Conservation (phyloP, 2,797 vertebrate genomes). For the Megaceryle alcyon region DNA sequence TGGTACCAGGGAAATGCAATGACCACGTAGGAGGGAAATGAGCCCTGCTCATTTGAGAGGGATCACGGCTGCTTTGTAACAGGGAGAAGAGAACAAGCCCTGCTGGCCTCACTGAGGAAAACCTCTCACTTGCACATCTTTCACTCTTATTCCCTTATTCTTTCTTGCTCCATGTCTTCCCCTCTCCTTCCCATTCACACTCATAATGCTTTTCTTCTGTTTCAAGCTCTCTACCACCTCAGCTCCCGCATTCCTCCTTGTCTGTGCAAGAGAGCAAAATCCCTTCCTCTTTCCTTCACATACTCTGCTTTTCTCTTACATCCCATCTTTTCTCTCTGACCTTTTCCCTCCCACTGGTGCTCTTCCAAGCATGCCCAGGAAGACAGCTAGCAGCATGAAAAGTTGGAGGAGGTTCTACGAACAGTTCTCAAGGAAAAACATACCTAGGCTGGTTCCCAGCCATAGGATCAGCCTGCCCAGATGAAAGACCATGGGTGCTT, state of each 20-base stretch:
- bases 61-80: neutral
- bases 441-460: neutral
- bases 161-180: neutral
- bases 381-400: neutral
- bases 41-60: fast-evolving
- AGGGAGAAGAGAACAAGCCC: neutral
- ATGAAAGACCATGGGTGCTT: neutral
- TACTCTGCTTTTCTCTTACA: neutral
- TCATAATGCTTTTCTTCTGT: neutral
- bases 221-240: neutral
- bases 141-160: neutral
- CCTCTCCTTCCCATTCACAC: neutral
- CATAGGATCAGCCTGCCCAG: neutral
- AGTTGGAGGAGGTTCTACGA: neutral
- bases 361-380: neutral
- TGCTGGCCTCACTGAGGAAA: neutral
- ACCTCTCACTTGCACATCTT: neutral
- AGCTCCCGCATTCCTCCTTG: neutral
- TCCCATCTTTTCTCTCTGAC: neutral
- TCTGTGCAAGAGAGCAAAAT: neutral
- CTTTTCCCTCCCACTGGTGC: neutral
- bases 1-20: neutral
- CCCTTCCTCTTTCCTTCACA: neutral
- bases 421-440: neutral
- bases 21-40: neutral